Conservation (phyloP, 92 coral and sea anemone species). For the Hydrozoanthus gracilis region DNA sequence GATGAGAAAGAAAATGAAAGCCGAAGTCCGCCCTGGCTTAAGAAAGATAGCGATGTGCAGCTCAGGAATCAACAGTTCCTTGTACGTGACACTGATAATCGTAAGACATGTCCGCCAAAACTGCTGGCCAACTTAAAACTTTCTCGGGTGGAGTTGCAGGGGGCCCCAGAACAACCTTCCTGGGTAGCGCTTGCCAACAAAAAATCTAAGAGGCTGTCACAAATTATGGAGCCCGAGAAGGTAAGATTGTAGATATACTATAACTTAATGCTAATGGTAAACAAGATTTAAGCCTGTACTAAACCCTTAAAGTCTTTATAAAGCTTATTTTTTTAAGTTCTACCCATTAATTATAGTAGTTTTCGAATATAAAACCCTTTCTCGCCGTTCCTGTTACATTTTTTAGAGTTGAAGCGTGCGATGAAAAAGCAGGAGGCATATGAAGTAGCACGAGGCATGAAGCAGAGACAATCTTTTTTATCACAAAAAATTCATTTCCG, state of each 20-base stretch:
- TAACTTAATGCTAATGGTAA: too few species aligned
- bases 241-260: conserved; percentile 50
- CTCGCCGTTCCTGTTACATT: too few species aligned
- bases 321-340: too few species aligned
- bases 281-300: too few species aligned
- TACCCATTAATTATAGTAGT: too few species aligned
- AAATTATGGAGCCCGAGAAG: conserved; percentile 60
- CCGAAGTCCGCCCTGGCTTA: conserved; percentile 7
- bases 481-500: too few species aligned
- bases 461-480: too few species aligned
- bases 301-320: too few species aligned
- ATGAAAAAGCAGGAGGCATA: too few species aligned
- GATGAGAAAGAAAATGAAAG: conserved; percentile 24
- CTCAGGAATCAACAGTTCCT: conserved; percentile 37
- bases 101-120: conserved; percentile 38
- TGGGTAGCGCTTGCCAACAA: conserved; percentile 83
- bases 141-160: conserved; percentile 1
- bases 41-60: not conserved
- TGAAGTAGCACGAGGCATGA: too few species aligned
- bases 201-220: conserved; percentile 71
- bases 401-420: too few species aligned
- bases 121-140: conserved; percentile 14
- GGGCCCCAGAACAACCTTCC: conserved; percentile 48
- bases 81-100: conserved; percentile 33
- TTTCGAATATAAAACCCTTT: too few species aligned